phyloP scores from a whole-genome alignment of 2,797 vertebrate genomes.

The Nyctibius grandis region DNA sequence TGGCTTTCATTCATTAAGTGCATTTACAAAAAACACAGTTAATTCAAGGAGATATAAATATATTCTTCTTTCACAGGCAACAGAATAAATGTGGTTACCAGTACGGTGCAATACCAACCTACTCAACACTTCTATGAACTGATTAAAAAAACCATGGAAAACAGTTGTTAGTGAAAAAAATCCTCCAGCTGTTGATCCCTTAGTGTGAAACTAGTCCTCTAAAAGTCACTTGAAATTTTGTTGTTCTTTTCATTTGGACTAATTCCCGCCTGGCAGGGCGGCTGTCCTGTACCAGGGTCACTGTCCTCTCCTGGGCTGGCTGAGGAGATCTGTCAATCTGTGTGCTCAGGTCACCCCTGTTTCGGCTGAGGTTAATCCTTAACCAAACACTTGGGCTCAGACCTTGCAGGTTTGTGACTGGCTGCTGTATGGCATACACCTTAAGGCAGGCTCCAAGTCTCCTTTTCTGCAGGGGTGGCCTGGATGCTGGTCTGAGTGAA shows the following conservation, averaged over 20 bases:
- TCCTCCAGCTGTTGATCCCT: background rate
- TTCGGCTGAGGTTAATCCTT: background rate
- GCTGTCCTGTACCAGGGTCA: background rate
- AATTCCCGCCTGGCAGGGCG: fast-evolving
- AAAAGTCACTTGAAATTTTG: background rate
- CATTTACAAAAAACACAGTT: background rate
- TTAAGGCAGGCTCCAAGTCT: background rate
- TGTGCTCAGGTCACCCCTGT: background rate
- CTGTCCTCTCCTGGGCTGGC: background rate
- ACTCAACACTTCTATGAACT: background rate
- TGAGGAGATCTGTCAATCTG: fast-evolving
- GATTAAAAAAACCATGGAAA: background rate
- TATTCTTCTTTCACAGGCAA: background rate
- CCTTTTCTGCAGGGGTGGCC: background rate
- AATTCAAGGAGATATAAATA: background rate
- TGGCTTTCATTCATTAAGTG: background rate
- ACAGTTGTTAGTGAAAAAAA: background rate
- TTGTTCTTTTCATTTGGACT: background rate
- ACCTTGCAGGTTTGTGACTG: background rate
- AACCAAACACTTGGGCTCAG: background rate
- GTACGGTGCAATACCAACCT: background rate
- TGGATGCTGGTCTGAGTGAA: background rate
- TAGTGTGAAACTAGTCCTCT: background rate
- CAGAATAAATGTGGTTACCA: background rate
- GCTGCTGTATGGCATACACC: background rate